Conservation (phyloP, 1,140 invertebrate species). For the Aporrectodea caliginosa region DNA sequence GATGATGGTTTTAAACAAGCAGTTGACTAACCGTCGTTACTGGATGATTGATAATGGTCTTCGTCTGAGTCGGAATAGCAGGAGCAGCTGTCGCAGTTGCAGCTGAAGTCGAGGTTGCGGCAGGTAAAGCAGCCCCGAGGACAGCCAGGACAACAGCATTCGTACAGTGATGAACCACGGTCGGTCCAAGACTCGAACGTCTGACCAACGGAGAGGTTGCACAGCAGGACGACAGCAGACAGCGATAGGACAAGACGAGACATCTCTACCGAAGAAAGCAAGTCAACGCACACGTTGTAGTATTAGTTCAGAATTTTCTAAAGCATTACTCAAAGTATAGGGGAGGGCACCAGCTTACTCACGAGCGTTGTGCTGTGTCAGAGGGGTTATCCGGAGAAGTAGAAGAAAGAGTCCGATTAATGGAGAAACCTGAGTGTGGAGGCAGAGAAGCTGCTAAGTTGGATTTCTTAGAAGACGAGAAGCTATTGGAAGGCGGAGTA, state of each 20-base stretch:
- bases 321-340: too few relatives aligned
- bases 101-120: not conserved
- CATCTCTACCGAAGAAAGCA: not conserved
- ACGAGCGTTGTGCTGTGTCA: too few relatives aligned
- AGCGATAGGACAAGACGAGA: not conserved
- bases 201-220: not conserved
- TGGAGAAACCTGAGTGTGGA: too few relatives aligned
- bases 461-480: too few relatives aligned
- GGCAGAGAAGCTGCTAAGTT: too few relatives aligned
- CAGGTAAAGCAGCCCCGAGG: not conserved
- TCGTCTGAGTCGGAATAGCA: not conserved
- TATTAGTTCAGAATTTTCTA: too few relatives aligned
- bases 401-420: too few relatives aligned
- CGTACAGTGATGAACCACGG: not conserved
- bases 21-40: not conserved
- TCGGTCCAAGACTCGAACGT: not conserved
- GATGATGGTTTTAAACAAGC: not conserved
- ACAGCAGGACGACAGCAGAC: not conserved
- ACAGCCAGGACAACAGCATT: not conserved
- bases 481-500: too few relatives aligned
- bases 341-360: too few relatives aligned
- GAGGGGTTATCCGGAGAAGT: too few relatives aligned
- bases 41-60: not conserved
- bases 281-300: too few relatives aligned
- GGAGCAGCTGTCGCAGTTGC: not conserved